Base-by-base conservation (phyloP, 23 tunicate species). In the Styela plicata region DNA sequence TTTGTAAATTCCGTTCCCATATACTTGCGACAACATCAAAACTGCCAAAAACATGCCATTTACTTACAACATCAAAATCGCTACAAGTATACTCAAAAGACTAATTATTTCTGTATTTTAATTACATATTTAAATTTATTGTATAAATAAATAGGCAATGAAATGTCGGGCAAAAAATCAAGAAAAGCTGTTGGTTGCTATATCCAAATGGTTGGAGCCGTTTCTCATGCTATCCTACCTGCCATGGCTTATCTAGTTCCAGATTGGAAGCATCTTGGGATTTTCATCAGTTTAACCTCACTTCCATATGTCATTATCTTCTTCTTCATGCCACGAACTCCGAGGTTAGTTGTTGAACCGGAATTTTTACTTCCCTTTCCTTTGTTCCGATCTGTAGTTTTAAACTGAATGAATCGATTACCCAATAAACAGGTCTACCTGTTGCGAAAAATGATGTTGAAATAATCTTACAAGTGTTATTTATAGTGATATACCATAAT, bases 251-350 rank as follows among this genome's bases (percentile, higher is more conserved):
- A 64, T 32, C 63, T 76, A 2, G 29, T 87, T 2, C 80, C 70
- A 1, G 63, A 73, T 31, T 87, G 91, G 91, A 74, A 82, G 10
- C 10, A 82, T 10, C 69, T 87, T 21, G 73, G 37, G 0, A 34
- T 87, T 26, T 20, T 64, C 25, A 22, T 27, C 31, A 30, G 69
- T 13, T 53, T 87, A 17, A 20, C 74, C 0, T 27, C 86, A 21
- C 22, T 74, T 7, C 52, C 70, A 13, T 87, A 62, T 28, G 1
- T 87, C n/a, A 23, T 80, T 17, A 36, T 74, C n/a, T 87, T 36
- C 35, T 82, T 74, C 61, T 82, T 82, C 52, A 2, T 87, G 31
- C 77, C 87, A 64, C 82, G 81, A 66, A 73, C 91, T 73, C 91
- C 91, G 1, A 69, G 84, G 92, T 88, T 26, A 33, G 36, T 18